Base-by-base conservation (phyloP, 2,797 vertebrate genomes). In the Dryobates pubescens region DNA sequence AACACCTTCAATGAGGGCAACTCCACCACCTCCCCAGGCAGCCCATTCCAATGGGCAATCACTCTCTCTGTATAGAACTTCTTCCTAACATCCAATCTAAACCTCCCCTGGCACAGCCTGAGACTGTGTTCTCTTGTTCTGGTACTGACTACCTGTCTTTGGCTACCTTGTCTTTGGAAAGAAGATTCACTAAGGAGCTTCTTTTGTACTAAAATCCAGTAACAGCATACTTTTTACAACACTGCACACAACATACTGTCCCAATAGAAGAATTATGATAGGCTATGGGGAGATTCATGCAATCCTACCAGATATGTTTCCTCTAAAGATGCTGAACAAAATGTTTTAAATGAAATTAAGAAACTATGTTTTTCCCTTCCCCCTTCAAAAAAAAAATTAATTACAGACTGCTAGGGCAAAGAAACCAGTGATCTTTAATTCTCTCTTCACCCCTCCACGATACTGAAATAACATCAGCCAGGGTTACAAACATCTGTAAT, bases 401-500 rank as follows among this genome's bases (percentile, higher is more conserved):
- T 49, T 49, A 24, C 49, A 92, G 49, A 90, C 27, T 51, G 65
- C 88, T 95, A 89, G 30, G 84, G 88, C 90, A 87, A 89, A 68
- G 57, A 92, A 86, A 94, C 89, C 51, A n/a, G 51, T 18, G 9
- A 79, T 93, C 88, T 92, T 95, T 61, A 38, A 59, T 89, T 92
- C 96, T 96, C 88, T 92, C 83, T 82, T 93, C 86, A 87, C 88
- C 88, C 92, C 92, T 94, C 86, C 63, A 79, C 91, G 90, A 90
- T 43, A 92, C 94, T 96, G 92, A 96, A 97, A 97, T 89, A 97
- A 95, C 93, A 96, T 87, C 88, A 89, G 95, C 95, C 92, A 94
- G 94, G 93, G 94, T 94, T 94, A 92, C 84, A 88, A 96, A 96
- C 95, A 96, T 96, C 94, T 96, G 96, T 94, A 96, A 95, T 95